phyloP scores from a whole-genome alignment of 2,888 invertebrate genomes.

The Leucozona laternaria region DNA sequence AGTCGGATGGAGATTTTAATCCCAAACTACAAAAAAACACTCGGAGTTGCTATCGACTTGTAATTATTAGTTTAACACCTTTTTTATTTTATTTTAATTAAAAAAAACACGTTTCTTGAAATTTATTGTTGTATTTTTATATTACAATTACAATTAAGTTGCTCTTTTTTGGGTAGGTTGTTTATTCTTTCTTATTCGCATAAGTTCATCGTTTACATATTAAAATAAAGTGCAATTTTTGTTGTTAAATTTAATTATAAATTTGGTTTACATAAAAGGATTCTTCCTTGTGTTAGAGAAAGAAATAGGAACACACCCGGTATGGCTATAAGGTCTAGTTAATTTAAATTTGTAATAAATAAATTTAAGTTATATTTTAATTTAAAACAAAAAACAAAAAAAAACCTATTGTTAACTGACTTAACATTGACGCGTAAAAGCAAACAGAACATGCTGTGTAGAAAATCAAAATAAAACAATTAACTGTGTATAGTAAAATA shows the following conservation, averaged over 20 bases:
- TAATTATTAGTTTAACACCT: too few relatives aligned
- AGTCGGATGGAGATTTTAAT: background rate
- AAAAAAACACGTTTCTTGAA: conserved; percentile 22
- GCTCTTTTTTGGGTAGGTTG: conserved; percentile 48
- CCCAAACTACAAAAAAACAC: background rate
- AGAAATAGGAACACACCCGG: conserved; percentile 52
- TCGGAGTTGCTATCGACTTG: too few relatives aligned
- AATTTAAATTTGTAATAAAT: conserved; percentile 50
- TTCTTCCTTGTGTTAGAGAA: conserved; percentile 13
- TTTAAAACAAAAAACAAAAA: too few relatives aligned
- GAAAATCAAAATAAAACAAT: conserved; percentile 28
- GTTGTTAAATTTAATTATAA: conserved; percentile 33
- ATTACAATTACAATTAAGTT: conserved; percentile 24
- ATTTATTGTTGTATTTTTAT: conserved; percentile 1
- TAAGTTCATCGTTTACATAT: conserved; percentile 49
- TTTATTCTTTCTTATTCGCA: conserved; percentile 43
- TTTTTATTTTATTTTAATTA: too few relatives aligned
- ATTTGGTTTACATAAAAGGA: conserved; percentile 42
- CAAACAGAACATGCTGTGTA: conserved; percentile 16
- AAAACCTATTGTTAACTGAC: conserved; percentile 41
- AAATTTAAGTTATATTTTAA: conserved; percentile 53
- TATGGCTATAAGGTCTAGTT: conserved; percentile 70
- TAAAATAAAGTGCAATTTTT: conserved; percentile 67
- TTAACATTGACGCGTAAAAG: conserved; percentile 7
- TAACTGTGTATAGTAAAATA: conserved; percentile 69